Base-by-base conservation (phyloP, 2,888 invertebrate species). In the Dugesia japonica region DNA sequence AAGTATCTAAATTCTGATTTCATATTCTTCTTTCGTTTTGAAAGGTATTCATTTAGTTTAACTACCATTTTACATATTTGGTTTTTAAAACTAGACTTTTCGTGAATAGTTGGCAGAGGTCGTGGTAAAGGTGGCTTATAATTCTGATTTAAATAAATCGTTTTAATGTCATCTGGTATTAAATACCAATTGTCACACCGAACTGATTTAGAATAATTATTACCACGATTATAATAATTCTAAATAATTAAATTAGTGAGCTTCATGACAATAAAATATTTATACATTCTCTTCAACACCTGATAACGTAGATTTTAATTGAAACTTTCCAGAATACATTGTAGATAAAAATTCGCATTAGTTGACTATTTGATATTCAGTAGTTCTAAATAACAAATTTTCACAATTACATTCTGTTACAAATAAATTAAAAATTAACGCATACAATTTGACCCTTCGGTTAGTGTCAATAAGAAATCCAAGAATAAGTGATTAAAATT, bases 81-180 rank as follows among this genome's bases (percentile, higher is more conserved):
- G 23, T 56, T 56, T 23, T n/a, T 56, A 23, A 56, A 4, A 56
- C 56, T 56, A 9, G n/a, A 1, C 23, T 56, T 56, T 23, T 56
- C 56, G n/a, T 56, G 56, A 56, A 56, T 56, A 9, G 56, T 56
- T n/a, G 56, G 56, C n/a, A 56, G 17, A n/a, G 56, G 56, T 56
- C 56, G 4, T 4, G 56, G 56, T n/a, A 56, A 56, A 56, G 56
- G 56, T 56, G 20, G 56, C 17, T 56, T 56, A 23, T 56, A 56
- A 23, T 56, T 56, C 23, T 56, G n/a, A 23, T 56, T 56, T n/a
- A 56, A 56, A 56, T 56, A 56, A 23, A 56, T 56, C 4, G 56
- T 9, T 56, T 56, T 56, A 13, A 56, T 56, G n/a, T 56, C 56
- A 56, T 56, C 56, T n/a, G 56, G 7, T 9, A 56, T 56, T 56